Evolutionary conservation across 1,140 invertebrate species (phyloP).

Genomic region (Hyles euphorbiae): DNA sequence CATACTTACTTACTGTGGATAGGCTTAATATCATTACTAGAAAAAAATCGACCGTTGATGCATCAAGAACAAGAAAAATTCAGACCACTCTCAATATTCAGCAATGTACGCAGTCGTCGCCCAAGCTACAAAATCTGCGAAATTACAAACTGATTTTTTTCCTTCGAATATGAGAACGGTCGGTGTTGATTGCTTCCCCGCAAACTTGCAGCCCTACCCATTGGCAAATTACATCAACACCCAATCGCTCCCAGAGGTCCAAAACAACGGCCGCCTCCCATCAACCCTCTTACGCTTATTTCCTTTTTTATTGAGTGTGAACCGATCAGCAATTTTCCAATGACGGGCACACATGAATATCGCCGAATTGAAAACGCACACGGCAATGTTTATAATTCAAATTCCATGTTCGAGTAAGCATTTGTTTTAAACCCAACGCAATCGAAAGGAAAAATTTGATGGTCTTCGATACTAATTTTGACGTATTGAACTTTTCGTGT

Average conservation of each 20-base stretch:
- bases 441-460: conserved; percentile 14
- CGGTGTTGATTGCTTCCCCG: conserved; percentile 8
- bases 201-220: conserved; percentile 12
- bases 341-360: conserved; percentile 21
- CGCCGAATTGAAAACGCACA: conserved; percentile 10
- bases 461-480: conserved; percentile 17
- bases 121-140: too few species aligned
- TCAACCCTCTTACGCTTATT: conserved; percentile 40
- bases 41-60: too few species aligned
- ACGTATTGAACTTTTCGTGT: conserved; percentile 14
- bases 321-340: conserved; percentile 22
- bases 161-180: too few species aligned
- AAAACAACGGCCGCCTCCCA: conserved; percentile 29
- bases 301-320: conserved; percentile 32
- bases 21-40: too few species aligned
- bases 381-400: conserved; percentile 20
- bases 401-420: conserved; percentile 21
- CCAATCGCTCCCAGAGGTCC: conserved; percentile 17
- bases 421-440: conserved; percentile 23
- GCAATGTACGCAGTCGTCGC: too few species aligned
- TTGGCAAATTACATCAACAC: conserved; percentile 42
- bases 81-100: too few species aligned
- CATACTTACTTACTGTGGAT: too few species aligned
- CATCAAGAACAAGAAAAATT: too few species aligned
- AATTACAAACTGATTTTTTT: too few species aligned